phyloP scores from a whole-genome alignment of 2,113 vertebrate species.

The Thamnaconus septentrionalis region DNA sequence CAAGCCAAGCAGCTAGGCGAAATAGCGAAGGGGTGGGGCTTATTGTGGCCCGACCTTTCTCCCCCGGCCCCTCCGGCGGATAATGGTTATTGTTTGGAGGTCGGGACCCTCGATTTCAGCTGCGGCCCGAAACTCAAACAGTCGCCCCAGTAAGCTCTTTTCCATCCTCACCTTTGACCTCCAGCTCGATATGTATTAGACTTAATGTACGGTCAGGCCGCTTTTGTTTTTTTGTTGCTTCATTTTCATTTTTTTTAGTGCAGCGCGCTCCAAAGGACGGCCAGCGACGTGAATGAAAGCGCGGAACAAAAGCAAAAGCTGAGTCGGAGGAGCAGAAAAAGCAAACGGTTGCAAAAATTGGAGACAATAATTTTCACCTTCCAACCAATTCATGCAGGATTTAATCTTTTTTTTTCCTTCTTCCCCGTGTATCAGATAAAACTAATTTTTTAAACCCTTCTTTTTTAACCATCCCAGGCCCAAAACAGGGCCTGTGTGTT shows the following conservation, averaged over 20 bases:
- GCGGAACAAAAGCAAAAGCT: no score
- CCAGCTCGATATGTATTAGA: slow-evolving; percentile 4
- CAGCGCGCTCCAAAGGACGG: background rate
- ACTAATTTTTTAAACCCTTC: no score
- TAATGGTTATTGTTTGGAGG: slow-evolving; percentile 59
- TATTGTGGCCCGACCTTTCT: slow-evolving; percentile 44
- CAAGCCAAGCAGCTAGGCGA: slow-evolving; percentile 18
- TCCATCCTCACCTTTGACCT: slow-evolving; percentile 39
- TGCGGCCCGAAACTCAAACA: slow-evolving; percentile 29
- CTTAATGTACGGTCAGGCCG: slow-evolving; percentile 5
- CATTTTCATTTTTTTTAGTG: no score
- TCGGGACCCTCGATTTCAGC: slow-evolving; percentile 36
- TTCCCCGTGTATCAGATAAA: no score
- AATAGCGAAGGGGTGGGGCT: slow-evolving; percentile 8
- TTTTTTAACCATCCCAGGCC: background rate
- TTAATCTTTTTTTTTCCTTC: no score
- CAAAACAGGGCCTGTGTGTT: background rate
- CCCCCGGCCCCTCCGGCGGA: slow-evolving; percentile 8
- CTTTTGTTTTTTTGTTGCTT: background rate
- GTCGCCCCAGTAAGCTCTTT: slow-evolving; percentile 32
- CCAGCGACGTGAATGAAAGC: background rate
- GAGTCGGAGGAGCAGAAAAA: no score
- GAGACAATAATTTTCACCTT: no score
- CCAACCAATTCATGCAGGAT: no score
- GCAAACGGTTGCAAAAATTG: no score